A percentile compares a stretch with the other conserved stretches of the same genome.
Evolutionary conservation across 2,888 invertebrate species (phyloP).

Genomic region (Malthinus seriepunctatus): DNA sequence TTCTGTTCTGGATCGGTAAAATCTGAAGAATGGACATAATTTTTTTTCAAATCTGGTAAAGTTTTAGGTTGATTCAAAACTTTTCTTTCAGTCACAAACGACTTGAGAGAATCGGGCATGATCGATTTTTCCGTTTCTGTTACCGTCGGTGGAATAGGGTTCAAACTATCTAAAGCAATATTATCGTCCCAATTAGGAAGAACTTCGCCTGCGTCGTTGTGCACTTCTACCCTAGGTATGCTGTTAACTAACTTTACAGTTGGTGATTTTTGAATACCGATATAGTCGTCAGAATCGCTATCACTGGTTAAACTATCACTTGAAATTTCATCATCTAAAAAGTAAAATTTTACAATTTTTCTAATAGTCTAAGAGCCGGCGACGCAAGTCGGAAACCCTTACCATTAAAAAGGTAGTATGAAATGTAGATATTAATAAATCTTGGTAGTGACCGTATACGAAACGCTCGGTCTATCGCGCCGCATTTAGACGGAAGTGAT

Average conservation of each 20-base stretch:
- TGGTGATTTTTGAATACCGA: constrained; percentile 39
- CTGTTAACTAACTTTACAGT: constrained; percentile 33
- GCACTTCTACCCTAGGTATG: constrained; percentile 70
- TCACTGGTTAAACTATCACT: constrained; percentile 65
- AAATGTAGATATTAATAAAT: too few relatives aligned
- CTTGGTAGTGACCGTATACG: too few relatives aligned
- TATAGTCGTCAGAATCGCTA: constrained; percentile 42
- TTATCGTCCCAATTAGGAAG: constrained; percentile 32
- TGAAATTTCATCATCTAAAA: constrained; percentile 57
- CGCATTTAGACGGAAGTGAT: too few relatives aligned
- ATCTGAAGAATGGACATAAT: constrained; percentile 33
- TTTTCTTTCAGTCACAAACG: constrained; percentile 51
- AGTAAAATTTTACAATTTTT: not conserved
- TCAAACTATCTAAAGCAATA: constrained; percentile 40
- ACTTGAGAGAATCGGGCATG: constrained; percentile 43
- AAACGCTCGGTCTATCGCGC: too few relatives aligned
- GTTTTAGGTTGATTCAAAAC: constrained; percentile 52
- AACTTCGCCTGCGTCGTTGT: constrained; percentile 47
- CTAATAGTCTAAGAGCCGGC: too few relatives aligned
- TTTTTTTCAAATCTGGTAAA: constrained; percentile 45
- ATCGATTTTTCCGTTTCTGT: constrained; percentile 24
- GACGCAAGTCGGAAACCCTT: too few relatives aligned
- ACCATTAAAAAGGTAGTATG: too few relatives aligned
- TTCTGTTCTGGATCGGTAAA: not conserved
- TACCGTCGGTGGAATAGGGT: constrained; percentile 19